Evolutionary conservation across 2,888 invertebrate species (phyloP).

Genomic region (Agrochola macilenta): DNA sequence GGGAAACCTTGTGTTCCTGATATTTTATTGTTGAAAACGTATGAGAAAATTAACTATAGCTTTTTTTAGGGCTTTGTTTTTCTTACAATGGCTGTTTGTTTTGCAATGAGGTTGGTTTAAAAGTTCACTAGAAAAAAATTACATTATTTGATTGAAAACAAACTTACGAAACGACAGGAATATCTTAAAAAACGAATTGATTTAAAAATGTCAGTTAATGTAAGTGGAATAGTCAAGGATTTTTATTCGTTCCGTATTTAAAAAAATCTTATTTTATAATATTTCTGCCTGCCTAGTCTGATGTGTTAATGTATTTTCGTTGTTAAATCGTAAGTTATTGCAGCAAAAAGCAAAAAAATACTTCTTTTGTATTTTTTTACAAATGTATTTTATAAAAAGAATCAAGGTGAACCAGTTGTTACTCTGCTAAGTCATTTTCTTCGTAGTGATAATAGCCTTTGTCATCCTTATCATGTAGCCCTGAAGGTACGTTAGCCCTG

Average conservation of each 20-base stretch:
- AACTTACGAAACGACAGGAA: background rate
- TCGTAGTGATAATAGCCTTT: constrained; percentile 77
- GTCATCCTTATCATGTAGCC: constrained; percentile 81
- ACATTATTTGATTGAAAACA: too few relatives aligned
- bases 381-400: constrained; percentile 54
- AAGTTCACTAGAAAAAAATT: background rate
- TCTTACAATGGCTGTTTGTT: background rate
- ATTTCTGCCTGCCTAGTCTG: too few relatives aligned
- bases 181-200: too few relatives aligned
- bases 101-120: background rate
- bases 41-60: constrained; percentile 32
- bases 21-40: constrained; percentile 52
- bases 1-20: constrained; percentile 62
- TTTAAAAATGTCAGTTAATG: too few relatives aligned
- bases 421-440: constrained; percentile 68
- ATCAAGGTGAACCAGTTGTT: constrained; percentile 70
- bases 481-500: constrained; percentile 85
- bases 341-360: background rate
- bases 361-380: background rate
- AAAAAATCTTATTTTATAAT: background rate
- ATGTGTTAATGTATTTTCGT: background rate
- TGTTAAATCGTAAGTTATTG: background rate
- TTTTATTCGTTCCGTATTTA: background rate
- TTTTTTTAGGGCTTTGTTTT: background rate
- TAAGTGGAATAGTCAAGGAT: background rate